Conservation (phyloP, 2,888 invertebrate genomes). For the Calameuta idolon region DNA sequence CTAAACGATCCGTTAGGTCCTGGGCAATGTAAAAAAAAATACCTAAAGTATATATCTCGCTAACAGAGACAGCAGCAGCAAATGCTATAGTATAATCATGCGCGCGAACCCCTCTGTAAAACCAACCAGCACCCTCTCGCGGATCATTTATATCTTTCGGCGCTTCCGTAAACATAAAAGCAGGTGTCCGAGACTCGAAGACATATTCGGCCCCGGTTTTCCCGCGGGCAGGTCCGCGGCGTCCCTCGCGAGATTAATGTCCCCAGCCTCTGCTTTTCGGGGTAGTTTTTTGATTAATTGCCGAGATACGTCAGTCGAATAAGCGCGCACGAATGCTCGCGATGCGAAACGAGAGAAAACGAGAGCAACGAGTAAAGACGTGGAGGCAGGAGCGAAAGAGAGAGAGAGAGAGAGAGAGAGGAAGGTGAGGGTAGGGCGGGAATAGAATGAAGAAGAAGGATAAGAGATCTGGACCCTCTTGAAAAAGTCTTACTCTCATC, state of each 20-base stretch:
- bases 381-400: not conserved
- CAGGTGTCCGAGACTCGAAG: slow-evolving; percentile 17
- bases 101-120: not conserved
- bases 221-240: not conserved
- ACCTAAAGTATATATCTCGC: not conserved
- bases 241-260: slow-evolving; percentile 23
- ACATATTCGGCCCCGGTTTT: slow-evolving; percentile 10
- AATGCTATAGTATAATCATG: not conserved
- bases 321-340: slow-evolving; percentile 18
- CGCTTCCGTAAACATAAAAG: slow-evolving; percentile 1
- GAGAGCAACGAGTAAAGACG: not conserved
- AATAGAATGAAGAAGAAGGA: not conserved
- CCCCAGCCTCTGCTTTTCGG: slow-evolving; percentile 17
- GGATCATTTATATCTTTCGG: slow-evolving; percentile 18
- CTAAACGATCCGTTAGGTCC: not conserved
- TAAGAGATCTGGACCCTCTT: not conserved
- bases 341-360: slow-evolving; percentile 9
- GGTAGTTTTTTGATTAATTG: slow-evolving; percentile 27
- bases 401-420: not conserved
- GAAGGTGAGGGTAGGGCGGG: not conserved
- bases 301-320: slow-evolving; percentile 25
- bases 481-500: slow-evolving; percentile 13
- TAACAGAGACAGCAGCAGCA: not conserved
- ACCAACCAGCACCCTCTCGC: not conserved
- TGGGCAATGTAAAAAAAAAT: not conserved